phyloP scores from a whole-genome alignment of 2,113 vertebrate species.

The Galbula dea region DNA sequence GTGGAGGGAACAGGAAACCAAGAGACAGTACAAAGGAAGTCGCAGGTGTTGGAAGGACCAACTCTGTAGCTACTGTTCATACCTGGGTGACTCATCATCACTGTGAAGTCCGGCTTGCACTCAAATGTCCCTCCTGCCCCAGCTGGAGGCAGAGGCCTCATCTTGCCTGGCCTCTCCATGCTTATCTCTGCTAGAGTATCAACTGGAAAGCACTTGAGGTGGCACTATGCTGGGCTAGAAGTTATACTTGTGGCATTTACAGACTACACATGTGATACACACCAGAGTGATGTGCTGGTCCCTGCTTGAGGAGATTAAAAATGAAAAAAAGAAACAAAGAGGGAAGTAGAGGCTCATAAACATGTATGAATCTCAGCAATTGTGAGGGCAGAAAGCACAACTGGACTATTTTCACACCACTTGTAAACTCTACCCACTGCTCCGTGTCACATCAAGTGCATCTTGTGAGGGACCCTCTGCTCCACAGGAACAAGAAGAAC shows the following conservation, averaged over 20 bases:
- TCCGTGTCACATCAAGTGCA: background rate
- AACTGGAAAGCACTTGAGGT: background rate
- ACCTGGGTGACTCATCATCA: background rate
- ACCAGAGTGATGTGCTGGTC: background rate
- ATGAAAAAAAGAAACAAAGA: background rate
- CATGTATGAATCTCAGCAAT: fast-evolving
- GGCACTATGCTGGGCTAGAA: background rate
- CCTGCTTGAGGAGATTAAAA: background rate
- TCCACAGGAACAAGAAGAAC: background rate
- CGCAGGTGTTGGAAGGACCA: background rate
- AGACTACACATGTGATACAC: background rate
- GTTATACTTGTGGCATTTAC: background rate
- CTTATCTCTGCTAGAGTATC: background rate
- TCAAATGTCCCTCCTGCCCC: background rate
- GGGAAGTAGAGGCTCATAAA: background rate
- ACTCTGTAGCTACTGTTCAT: background rate
- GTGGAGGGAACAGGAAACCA: slow-evolving; percentile 17
- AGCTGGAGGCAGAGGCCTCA: background rate
- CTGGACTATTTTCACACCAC: background rate
- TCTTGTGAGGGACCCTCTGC: background rate
- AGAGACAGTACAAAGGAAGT: background rate
- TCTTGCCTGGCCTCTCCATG: background rate
- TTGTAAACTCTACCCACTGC: background rate
- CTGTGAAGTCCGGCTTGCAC: background rate
- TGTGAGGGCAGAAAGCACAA: background rate